phyloP scores from a whole-genome alignment of 2,888 invertebrate genomes.

The Physocephala rufipes region DNA sequence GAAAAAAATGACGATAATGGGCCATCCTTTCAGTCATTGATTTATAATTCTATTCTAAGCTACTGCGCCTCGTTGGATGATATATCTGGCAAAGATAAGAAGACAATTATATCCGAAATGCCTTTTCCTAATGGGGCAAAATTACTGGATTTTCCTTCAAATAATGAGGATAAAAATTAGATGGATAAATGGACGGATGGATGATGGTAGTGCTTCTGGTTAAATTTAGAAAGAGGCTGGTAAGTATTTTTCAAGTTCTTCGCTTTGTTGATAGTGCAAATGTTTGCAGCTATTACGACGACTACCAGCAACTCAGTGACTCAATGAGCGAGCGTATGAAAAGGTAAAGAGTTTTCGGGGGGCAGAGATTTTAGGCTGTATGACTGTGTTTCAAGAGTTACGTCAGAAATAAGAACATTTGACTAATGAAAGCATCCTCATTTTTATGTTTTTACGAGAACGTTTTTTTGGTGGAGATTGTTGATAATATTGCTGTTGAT shows the following conservation, averaged over 20 bases:
- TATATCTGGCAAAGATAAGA: background rate
- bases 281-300: slow-evolving; percentile 12
- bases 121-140: too few relatives aligned
- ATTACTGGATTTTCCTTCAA: too few relatives aligned
- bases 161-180: too few relatives aligned
- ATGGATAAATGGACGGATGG: background rate
- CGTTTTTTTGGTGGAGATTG: slow-evolving; percentile 8
- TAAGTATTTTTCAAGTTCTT: slow-evolving; percentile 12
- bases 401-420: slow-evolving; percentile 28
- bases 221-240: slow-evolving; percentile 19
- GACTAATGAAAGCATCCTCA: slow-evolving; percentile 38
- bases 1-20: too few relatives aligned
- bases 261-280: slow-evolving; percentile 22
- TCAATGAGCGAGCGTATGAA: background rate
- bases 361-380: background rate
- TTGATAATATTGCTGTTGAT: background rate
- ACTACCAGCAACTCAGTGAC: background rate
- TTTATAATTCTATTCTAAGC: too few relatives aligned
- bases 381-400: slow-evolving; percentile 5
- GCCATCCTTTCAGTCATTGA: too few relatives aligned
- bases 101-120: background rate
- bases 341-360: background rate
- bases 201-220: background rate
- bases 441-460: background rate
- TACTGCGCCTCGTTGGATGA: too few relatives aligned